A percentile compares a stretch with the other conserved stretches of the same genome.
Evolutionary conservation across 2,113 vertebrate genomes (phyloP).

Genomic region (Syngnathus typhle): DNA sequence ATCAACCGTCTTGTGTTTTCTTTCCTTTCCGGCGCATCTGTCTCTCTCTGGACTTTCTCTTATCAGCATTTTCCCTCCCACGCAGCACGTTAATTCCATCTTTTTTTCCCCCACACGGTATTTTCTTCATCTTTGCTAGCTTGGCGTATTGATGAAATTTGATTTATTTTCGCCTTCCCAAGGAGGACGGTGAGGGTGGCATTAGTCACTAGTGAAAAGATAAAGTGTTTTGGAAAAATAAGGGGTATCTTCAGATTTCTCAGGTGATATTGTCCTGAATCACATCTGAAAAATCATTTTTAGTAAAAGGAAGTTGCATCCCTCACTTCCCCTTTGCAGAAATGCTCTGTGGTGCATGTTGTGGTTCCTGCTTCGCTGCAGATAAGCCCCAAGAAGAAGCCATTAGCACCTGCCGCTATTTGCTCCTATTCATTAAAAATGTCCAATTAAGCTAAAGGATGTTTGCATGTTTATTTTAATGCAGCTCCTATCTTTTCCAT

Average conservation of each 20-base stretch:
- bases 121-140: slow-evolving; percentile 24
- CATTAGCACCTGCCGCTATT: slow-evolving; percentile 52
- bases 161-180: slow-evolving; percentile 55
- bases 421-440: slow-evolving; percentile 47
- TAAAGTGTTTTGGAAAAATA: slow-evolving; percentile 51
- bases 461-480: slow-evolving; percentile 19
- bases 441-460: slow-evolving; percentile 43
- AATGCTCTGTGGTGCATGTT: background rate
- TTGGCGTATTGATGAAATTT: slow-evolving; percentile 61
- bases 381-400: slow-evolving; percentile 53
- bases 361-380: slow-evolving; percentile 54
- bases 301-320: background rate
- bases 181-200: slow-evolving; percentile 49
- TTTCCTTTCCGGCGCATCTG: slow-evolving; percentile 10
- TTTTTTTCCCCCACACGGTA: slow-evolving; percentile 24
- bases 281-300: background rate
- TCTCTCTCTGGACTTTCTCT: slow-evolving; percentile 16
- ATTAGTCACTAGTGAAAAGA: slow-evolving; percentile 24
- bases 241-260: slow-evolving; percentile 28
- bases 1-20: slow-evolving; percentile 42
- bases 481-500: slow-evolving; percentile 47
- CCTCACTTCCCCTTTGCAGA: background rate
- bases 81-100: slow-evolving; percentile 38
- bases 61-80: slow-evolving; percentile 21
- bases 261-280: background rate